Percentiles rank a stretch among this genome's conserved stretches.
phyloP scores from a whole-genome alignment of 2,888 invertebrate species.

The Bellardia pandia region DNA sequence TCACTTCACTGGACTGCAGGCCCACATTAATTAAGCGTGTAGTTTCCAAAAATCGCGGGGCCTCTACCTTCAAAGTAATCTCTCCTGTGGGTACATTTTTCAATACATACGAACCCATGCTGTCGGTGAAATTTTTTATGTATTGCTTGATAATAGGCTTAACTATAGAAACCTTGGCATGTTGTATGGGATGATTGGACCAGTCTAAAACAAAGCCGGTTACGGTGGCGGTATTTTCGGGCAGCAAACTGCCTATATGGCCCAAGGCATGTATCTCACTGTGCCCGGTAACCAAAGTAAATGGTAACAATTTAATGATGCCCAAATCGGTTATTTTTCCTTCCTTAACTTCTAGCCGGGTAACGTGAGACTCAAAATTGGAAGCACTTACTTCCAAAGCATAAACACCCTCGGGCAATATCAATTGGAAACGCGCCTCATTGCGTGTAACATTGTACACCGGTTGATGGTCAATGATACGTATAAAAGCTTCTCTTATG shows the following conservation, averaged over 20 bases:
- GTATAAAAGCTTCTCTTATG: slow-evolving; percentile 89
- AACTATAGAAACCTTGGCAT: slow-evolving; percentile 85
- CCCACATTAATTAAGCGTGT: slow-evolving; percentile 81
- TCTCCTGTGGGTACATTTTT: slow-evolving; percentile 81
- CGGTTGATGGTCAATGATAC: slow-evolving; percentile 85
- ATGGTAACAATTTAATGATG: slow-evolving; percentile 75
- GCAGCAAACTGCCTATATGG: slow-evolving; percentile 47
- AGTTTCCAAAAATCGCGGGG: slow-evolving; percentile 86
- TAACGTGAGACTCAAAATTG: slow-evolving; percentile 85
- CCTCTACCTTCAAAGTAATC: slow-evolving; percentile 85
- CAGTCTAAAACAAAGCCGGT: slow-evolving; percentile 86
- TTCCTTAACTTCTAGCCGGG: slow-evolving; percentile 81
- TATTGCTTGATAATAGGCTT: slow-evolving; percentile 82
- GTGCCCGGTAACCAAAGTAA: slow-evolving; percentile 76
- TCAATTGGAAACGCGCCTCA: slow-evolving; percentile 89
- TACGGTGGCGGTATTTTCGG: slow-evolving; percentile 72
- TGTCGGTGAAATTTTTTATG: slow-evolving; percentile 81
- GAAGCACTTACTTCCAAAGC: slow-evolving; percentile 87
- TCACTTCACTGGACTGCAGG: slow-evolving; percentile 84
- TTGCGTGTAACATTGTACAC: slow-evolving; percentile 88
- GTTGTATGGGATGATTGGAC: slow-evolving; percentile 86
- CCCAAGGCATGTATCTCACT: slow-evolving; percentile 76
- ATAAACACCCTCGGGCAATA: slow-evolving; percentile 89
- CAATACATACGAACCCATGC: slow-evolving; percentile 80
- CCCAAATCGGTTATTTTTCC: slow-evolving; percentile 78